Conservation (phyloP, 2,797 vertebrate species). For the Masticophis lateralis region DNA sequence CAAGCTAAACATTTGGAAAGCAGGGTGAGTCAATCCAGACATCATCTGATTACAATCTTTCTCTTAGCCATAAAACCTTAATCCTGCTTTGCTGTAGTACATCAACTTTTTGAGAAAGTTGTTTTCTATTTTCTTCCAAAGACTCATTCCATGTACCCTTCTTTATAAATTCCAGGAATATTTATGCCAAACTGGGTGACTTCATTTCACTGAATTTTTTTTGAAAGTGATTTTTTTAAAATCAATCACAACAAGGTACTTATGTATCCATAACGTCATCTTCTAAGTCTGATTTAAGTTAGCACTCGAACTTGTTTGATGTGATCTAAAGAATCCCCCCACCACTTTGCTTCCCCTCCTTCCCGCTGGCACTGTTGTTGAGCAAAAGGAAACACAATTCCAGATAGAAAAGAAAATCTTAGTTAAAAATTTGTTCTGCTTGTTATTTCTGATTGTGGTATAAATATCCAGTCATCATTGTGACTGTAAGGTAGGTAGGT, state of each 20-base stretch:
- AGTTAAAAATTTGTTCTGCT: constrained; percentile 50
- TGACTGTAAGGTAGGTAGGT: neutral
- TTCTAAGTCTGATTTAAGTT: constrained; percentile 47
- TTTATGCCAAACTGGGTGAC: neutral
- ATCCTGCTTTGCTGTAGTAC: neutral
- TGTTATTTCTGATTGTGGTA: constrained; percentile 32
- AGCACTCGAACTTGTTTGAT: constrained; percentile 50
- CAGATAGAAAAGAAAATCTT: constrained; percentile 53
- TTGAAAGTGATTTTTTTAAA: neutral
- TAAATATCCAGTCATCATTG: neutral
- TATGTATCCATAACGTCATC: constrained; percentile 33
- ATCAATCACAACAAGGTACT: constrained; percentile 8
- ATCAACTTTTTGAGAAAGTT: constrained; percentile 25
- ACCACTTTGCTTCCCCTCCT: neutral
- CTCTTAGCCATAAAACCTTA: neutral
- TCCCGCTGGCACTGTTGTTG: constrained; percentile 23
- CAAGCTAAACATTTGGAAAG: neutral
- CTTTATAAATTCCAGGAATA: constrained; percentile 25
- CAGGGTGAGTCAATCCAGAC: neutral
- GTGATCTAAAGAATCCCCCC: neutral
- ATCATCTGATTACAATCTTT: neutral
- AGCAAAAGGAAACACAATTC: constrained; percentile 49
- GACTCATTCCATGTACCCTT: constrained; percentile 21
- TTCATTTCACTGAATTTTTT: constrained; percentile 38
- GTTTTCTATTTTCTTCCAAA: constrained; percentile 38